Conservation (phyloP, 2,797 vertebrate genomes). For the Sebastes dallii region DNA sequence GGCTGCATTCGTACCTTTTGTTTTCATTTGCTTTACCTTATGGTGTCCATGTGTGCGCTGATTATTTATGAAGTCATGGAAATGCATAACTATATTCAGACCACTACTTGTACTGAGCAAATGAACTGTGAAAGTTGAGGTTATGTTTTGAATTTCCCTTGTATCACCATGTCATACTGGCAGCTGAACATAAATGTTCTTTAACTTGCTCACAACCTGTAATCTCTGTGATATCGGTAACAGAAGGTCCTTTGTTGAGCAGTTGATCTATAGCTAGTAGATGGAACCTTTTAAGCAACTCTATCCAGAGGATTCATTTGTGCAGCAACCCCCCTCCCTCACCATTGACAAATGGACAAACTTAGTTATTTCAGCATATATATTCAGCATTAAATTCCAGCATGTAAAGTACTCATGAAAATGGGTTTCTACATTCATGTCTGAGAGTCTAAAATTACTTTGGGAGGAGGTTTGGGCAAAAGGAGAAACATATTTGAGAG, state of each 20-base stretch:
- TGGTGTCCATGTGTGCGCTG: constrained; percentile 17
- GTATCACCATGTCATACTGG: constrained; percentile 13
- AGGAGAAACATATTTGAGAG: not conserved
- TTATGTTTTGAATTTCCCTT: constrained; percentile 26
- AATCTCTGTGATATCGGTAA: not conserved
- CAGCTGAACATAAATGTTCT: not conserved
- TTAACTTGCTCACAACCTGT: not conserved
- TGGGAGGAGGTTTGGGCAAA: not conserved
- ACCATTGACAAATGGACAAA: not conserved
- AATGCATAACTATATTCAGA: constrained; percentile 9
- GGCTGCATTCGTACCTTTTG: not conserved
- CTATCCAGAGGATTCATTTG: not conserved
- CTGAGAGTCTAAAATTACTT: not conserved
- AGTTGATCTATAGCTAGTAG: not conserved
- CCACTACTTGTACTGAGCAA: constrained; percentile 1
- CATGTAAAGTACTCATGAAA: not conserved
- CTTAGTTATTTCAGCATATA: not conserved
- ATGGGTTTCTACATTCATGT: not conserved
- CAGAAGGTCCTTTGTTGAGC: not conserved
- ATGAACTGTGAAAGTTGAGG: constrained; percentile 38
- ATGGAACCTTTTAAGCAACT: not conserved
- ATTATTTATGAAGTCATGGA: constrained; percentile 41
- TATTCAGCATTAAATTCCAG: not conserved
- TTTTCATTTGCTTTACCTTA: constrained; percentile 21
- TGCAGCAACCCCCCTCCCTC: not conserved